These are phyloP conservation scores for Lonchura striata DNA, from an alignment of 2,113 vertebrate genomes.

Conservation along the genomic window DNA sequence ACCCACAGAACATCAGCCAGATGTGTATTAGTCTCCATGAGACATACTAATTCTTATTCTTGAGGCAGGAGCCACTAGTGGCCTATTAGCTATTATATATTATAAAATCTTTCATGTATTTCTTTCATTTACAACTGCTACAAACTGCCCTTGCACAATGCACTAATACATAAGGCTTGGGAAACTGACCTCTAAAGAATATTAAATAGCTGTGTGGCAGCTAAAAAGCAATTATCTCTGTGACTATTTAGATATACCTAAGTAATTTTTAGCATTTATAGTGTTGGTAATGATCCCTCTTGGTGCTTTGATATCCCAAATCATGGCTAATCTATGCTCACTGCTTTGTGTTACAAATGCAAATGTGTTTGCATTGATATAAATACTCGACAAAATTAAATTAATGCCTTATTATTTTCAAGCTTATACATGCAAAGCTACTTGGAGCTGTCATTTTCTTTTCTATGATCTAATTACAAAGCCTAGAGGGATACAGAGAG, in stretches of 20 bases:
- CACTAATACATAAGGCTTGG: not conserved
- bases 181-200: slow-evolving; percentile 45
- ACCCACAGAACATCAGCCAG: slow-evolving; percentile 30
- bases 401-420: slow-evolving; percentile 46
- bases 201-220: slow-evolving; percentile 27
- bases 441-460: slow-evolving; percentile 29
- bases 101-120: slow-evolving; percentile 41
- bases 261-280: slow-evolving; percentile 47
- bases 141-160: not conserved
- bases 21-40: slow-evolving; percentile 44
- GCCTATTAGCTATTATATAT: slow-evolving; percentile 57
- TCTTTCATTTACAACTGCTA: slow-evolving; percentile 15
- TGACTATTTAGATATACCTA: slow-evolving; percentile 23
- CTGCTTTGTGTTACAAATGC: slow-evolving; percentile 17
- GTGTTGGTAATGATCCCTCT: slow-evolving; percentile 4
- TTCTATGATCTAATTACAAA: slow-evolving; percentile 23
- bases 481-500: not conserved
- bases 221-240: slow-evolving; percentile 50
- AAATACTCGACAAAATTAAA: slow-evolving; percentile 56
- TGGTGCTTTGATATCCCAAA: slow-evolving; percentile 1
- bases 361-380: slow-evolving; percentile 42
- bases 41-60: slow-evolving; percentile 27
- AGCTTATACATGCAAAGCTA: slow-evolving; percentile 26
- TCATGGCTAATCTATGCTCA: not conserved
- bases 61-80: slow-evolving; percentile 19